A percentile compares a stretch with the other conserved stretches of the same genome.
These are phyloP conservation scores for Cryptomyrus ogoouensis DNA, from an alignment of 2,113 vertebrate genomes.

Conservation along the genomic window DNA sequence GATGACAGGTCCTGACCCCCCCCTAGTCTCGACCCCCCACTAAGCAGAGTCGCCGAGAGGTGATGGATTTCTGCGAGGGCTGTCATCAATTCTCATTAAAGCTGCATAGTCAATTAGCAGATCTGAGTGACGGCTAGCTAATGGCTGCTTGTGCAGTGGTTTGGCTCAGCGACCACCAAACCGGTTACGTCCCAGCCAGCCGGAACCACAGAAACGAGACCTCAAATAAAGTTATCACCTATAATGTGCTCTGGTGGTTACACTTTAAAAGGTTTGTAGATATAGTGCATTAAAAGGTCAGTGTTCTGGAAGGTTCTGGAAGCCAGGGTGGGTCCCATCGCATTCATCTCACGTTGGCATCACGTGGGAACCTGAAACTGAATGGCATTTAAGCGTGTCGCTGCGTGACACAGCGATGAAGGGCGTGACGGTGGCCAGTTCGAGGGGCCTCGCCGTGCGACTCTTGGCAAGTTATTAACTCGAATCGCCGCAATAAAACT, in stretches of 20 bases:
- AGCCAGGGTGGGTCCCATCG: not conserved
- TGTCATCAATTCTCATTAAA: slow-evolving; percentile 11
- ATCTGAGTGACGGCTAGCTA: not conserved
- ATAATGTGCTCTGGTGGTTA: not conserved
- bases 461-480: not conserved
- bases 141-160: not conserved
- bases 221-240: not conserved
- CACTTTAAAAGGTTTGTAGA: not conserved
- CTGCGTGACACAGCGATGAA: not conserved
- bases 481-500: not conserved
- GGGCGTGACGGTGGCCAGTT: not conserved
- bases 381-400: not conserved
- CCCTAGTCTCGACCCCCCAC: not conserved
- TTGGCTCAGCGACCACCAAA: not conserved
- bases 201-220: not conserved
- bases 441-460: not conserved
- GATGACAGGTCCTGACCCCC: not conserved
- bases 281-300: not conserved
- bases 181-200: not conserved
- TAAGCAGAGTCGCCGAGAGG: not conserved
- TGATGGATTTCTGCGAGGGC: not conserved
- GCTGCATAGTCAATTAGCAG: slow-evolving; percentile 10
- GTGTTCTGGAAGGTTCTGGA: not conserved
- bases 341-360: not conserved
- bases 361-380: not conserved